Percentiles rank a stretch among this genome's conserved stretches.
Conservation (phyloP, 2,797 vertebrate species). For the Channa striata region DNA sequence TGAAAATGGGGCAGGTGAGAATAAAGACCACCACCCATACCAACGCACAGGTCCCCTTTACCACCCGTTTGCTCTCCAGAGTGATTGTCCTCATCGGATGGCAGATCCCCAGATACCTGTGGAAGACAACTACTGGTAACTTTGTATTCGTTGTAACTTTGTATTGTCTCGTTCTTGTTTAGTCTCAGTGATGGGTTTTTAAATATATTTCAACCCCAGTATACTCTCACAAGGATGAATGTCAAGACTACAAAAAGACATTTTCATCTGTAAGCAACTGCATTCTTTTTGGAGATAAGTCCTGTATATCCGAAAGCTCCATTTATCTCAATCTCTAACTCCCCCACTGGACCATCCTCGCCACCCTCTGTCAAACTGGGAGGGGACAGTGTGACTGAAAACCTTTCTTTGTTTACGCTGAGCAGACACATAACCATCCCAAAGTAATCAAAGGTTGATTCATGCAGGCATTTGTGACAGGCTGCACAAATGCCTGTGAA, state of each 20-base stretch:
- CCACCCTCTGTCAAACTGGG: no score
- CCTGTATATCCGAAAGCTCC: no score
- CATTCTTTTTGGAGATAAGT: no score
- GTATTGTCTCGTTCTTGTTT: background rate
- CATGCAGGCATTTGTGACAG: no score
- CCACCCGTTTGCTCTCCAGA: constrained; percentile 84
- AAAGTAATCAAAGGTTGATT: no score
- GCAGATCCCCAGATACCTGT: constrained; percentile 88
- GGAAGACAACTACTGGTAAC: constrained; percentile 34
- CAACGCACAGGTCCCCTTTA: constrained; percentile 82
- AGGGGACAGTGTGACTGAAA: background rate
- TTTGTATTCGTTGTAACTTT: background rate
- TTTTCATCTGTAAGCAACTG: background rate
- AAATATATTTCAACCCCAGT: background rate
- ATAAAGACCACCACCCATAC: constrained; percentile 87
- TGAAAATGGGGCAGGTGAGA: constrained; percentile 87
- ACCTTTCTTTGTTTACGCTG: no score
- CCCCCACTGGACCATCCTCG: no score
- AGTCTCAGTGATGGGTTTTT: background rate
- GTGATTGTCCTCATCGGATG: constrained; percentile 88
- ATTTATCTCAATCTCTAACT: no score
- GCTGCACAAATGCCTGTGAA: no score
- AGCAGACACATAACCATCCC: no score
- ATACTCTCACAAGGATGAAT: background rate
- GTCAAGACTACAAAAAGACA: background rate